Conservation (phyloP, 2,797 vertebrate species). For the Cuniculus paca region DNA sequence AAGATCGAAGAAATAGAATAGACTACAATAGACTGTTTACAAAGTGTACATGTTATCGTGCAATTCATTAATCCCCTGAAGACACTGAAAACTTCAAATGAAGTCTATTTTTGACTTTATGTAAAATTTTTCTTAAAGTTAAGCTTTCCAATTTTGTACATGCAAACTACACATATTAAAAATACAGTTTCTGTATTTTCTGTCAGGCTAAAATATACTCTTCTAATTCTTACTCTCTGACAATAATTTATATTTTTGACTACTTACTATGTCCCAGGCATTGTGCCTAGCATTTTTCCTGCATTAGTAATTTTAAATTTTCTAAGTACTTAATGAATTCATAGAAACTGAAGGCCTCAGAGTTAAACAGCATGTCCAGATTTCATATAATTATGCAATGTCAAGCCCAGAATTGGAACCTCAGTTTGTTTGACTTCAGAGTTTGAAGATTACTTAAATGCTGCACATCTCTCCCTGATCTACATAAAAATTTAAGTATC, state of each 20-base stretch:
- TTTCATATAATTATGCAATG: background rate
- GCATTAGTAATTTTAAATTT: conserved; percentile 24
- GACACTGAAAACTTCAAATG: background rate
- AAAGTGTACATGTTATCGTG: background rate
- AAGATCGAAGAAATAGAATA: background rate
- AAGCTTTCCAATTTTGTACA: background rate
- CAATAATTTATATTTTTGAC: background rate
- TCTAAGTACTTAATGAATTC: conserved; percentile 29
- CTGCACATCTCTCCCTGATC: background rate
- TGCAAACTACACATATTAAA: background rate
- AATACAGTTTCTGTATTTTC: background rate
- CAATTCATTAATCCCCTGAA: background rate
- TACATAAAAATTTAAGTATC: background rate
- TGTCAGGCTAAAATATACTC: background rate
- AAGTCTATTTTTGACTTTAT: conserved; percentile 4
- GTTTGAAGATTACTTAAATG: background rate
- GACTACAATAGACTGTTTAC: background rate
- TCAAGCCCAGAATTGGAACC: background rate
- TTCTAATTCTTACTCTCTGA: conserved; percentile 1
- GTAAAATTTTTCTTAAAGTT: background rate
- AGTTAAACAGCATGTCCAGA: background rate
- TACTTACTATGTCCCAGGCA: background rate
- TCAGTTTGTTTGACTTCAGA: background rate
- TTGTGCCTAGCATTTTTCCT: background rate
- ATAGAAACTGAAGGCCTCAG: background rate